Evolutionary conservation across 2,888 invertebrate genomes (phyloP).

Genomic region (Caenorhabditis sulstoni): DNA sequence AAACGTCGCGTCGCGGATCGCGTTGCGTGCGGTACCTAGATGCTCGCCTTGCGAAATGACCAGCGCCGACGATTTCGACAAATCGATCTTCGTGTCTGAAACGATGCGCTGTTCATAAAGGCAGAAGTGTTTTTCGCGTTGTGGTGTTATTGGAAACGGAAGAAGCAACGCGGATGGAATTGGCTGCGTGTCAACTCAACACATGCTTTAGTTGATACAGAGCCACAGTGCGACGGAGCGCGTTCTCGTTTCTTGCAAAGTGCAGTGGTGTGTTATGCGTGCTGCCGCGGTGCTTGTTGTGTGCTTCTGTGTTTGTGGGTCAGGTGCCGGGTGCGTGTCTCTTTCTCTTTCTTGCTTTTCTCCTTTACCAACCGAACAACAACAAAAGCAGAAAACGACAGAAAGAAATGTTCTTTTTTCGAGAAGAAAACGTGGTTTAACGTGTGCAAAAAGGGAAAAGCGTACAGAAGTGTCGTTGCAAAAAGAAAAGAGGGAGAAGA

Average conservation of each 20-base stretch:
- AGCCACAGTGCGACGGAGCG: neutral
- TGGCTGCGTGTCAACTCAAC: too few species aligned
- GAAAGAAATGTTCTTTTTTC: too few species aligned
- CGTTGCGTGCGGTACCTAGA: too few species aligned
- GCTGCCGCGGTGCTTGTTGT: neutral
- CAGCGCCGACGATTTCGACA: neutral
- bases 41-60: neutral
- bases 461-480: neutral
- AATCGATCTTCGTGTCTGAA: too few species aligned
- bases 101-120: too few species aligned
- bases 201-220: too few species aligned
- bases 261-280: conserved; percentile 6
- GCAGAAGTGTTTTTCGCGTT: too few species aligned
- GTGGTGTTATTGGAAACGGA: too few species aligned
- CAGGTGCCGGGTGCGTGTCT: neutral
- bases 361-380: conserved; percentile 1
- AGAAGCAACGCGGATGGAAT: too few species aligned
- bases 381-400: neutral
- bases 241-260: too few species aligned
- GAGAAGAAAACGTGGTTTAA: conserved; percentile 9
- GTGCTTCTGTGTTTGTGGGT: neutral
- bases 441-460: neutral
- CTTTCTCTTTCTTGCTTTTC: neutral
- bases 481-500: too few species aligned
- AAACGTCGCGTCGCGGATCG: too few species aligned